Evolutionary conservation across 2,797 vertebrate species (phyloP).

Genomic region (Toxotes lorentzi): DNA sequence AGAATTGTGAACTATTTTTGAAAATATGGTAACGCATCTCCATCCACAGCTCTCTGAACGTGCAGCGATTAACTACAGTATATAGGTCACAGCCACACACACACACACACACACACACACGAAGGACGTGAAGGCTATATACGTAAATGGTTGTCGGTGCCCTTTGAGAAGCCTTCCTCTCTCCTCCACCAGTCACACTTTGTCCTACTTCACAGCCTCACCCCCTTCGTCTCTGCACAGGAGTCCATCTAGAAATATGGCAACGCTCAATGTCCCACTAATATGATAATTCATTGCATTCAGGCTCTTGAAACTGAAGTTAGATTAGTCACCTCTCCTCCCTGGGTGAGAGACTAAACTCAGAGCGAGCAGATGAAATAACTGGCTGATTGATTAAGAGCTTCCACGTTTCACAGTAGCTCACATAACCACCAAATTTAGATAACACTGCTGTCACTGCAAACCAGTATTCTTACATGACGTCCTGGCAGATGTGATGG

Average conservation of each 20-base stretch:
- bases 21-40: not conserved
- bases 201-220: slow-evolving; percentile 46
- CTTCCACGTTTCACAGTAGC: not conserved
- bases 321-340: not conserved
- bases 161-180: slow-evolving; percentile 30
- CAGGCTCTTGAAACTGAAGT: not conserved
- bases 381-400: slow-evolving; percentile 14
- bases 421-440: not conserved
- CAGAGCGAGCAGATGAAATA: not conserved
- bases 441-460: not conserved
- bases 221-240: slow-evolving; percentile 9
- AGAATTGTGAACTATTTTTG: not conserved
- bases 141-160: slow-evolving; percentile 1
- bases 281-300: not conserved
- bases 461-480: not conserved
- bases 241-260: slow-evolving; percentile 12
- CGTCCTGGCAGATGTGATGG: not conserved
- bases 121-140: slow-evolving; percentile 21
- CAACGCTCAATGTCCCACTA: not conserved
- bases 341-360: slow-evolving; percentile 1
- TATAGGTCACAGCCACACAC: slow-evolving; percentile 52
- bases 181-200: slow-evolving; percentile 42
- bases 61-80: slow-evolving; percentile 38
- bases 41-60: slow-evolving; percentile 1
- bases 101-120: not conserved